Percentiles rank a stretch among this genome's conserved stretches.
These are phyloP conservation scores for Melanogrammus aeglefinus DNA, from an alignment of 2,797 vertebrate species.

Conservation along the genomic window DNA sequence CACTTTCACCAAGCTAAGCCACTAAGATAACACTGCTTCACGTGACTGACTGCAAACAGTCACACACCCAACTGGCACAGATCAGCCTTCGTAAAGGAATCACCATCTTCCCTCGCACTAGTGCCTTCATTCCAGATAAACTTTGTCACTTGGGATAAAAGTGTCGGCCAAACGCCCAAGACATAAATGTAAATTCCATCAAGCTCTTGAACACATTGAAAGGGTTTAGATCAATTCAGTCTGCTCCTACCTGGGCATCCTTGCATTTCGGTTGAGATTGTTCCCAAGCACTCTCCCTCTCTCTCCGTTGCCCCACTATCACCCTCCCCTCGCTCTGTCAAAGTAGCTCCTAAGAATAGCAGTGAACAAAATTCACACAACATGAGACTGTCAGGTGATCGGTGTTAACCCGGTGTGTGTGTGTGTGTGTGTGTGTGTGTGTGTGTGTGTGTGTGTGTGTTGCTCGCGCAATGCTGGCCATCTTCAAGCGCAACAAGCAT, in stretches of 20 bases:
- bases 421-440: slow-evolving; percentile 58
- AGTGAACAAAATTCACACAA: slow-evolving; percentile 88
- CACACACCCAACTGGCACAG: neutral
- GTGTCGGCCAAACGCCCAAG: neutral
- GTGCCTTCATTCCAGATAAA: neutral
- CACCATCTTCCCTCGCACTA: neutral
- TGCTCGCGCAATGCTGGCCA: too few species aligned
- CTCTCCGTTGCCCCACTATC: slow-evolving; percentile 54
- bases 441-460: too few species aligned
- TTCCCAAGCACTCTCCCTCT: slow-evolving; percentile 55
- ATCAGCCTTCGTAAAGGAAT: neutral
- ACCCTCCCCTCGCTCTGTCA: slow-evolving; percentile 45
- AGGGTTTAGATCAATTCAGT: slow-evolving; percentile 47
- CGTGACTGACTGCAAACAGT: neutral
- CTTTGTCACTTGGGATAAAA: too few species aligned
- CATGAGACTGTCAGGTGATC: slow-evolving; percentile 95
- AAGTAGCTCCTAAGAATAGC: slow-evolving; percentile 90
- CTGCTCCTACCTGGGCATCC: slow-evolving; percentile 82
- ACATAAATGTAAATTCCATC: neutral
- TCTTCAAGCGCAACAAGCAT: too few species aligned
- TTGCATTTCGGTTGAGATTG: slow-evolving; percentile 64
- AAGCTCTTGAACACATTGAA: slow-evolving; percentile 26
- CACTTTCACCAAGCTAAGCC: neutral
- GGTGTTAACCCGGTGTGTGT: slow-evolving; percentile 63
- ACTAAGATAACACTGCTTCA: slow-evolving; percentile 9